Conservation (phyloP, 2,888 invertebrate species). For the Ecdyonurus torrentis region DNA sequence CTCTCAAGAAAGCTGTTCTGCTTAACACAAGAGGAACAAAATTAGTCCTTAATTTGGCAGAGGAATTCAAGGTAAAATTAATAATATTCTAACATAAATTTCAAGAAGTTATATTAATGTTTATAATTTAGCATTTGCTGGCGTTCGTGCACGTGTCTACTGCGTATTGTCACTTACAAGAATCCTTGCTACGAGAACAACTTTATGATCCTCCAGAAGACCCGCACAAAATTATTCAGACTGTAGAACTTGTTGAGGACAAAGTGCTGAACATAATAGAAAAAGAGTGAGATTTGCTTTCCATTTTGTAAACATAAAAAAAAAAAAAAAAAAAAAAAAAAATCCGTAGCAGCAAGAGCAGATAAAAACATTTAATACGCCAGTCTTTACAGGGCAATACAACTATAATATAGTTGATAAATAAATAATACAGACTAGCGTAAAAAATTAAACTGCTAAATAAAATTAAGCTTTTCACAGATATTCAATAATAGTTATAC, state of each 20-base stretch:
- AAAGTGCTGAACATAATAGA: no score
- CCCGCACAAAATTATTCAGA: constrained; percentile 34
- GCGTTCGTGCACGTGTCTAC: constrained; percentile 79
- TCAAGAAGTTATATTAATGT: background rate
- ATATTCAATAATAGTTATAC: no score
- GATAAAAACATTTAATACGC: no score
- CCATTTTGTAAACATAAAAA: background rate
- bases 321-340: background rate
- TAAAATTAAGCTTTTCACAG: no score
- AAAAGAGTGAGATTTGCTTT: no score
- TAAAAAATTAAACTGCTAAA: no score
- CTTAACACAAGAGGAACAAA: constrained; percentile 87
- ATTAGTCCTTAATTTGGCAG: constrained; percentile 67
- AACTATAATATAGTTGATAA: no score
- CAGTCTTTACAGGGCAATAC: no score
- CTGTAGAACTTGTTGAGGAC: constrained; percentile 49
- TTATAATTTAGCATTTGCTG: constrained; percentile 21
- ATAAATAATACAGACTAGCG: no score
- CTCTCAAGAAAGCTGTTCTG: constrained; percentile 71
- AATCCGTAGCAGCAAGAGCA: no score
- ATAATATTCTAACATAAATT: background rate
- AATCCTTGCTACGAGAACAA: constrained; percentile 57
- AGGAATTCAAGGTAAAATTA: constrained; percentile 34
- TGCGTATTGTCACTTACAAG: constrained; percentile 79
- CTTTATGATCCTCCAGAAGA: constrained; percentile 53